Evolutionary conservation across 2,888 invertebrate species (phyloP).

Genomic region (Homarus gammarus): DNA sequence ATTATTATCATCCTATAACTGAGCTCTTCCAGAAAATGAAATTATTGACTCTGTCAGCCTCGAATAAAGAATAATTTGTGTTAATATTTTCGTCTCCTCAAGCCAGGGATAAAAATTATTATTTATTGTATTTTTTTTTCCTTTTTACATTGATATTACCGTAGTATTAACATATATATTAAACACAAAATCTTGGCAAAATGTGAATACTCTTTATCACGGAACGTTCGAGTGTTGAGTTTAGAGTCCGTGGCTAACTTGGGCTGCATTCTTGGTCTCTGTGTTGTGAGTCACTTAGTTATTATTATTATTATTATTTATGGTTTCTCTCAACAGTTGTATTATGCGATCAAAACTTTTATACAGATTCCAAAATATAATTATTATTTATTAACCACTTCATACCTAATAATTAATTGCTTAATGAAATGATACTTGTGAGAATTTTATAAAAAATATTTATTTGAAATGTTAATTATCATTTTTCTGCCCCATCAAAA

Average conservation of each 20-base stretch:
- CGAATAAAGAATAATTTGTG: neutral
- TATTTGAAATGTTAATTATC: too few species aligned
- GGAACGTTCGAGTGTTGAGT: neutral
- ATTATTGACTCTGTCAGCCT: conserved; percentile 40
- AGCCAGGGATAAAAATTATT: neutral
- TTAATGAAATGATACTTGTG: too few species aligned
- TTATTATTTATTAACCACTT: too few species aligned
- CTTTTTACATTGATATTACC: neutral
- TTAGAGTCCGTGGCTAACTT: conserved; percentile 24
- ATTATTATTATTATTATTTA: neutral
- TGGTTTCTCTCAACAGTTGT: too few species aligned
- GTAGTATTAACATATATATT: too few species aligned
- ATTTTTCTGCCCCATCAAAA: too few species aligned
- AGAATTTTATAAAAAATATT: too few species aligned
- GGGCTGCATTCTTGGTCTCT: conserved; percentile 24
- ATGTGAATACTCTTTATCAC: neutral
- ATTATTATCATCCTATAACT: conserved; percentile 20
- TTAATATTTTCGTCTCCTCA: neutral
- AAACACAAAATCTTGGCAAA: neutral
- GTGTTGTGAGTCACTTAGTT: too few species aligned
- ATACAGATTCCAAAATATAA: too few species aligned
- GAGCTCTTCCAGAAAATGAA: conserved; percentile 58
- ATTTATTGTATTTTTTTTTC: neutral
- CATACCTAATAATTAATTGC: too few species aligned
- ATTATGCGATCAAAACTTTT: too few species aligned